Conservation (phyloP, 1,140 invertebrate genomes). For the Zophobas morio region DNA sequence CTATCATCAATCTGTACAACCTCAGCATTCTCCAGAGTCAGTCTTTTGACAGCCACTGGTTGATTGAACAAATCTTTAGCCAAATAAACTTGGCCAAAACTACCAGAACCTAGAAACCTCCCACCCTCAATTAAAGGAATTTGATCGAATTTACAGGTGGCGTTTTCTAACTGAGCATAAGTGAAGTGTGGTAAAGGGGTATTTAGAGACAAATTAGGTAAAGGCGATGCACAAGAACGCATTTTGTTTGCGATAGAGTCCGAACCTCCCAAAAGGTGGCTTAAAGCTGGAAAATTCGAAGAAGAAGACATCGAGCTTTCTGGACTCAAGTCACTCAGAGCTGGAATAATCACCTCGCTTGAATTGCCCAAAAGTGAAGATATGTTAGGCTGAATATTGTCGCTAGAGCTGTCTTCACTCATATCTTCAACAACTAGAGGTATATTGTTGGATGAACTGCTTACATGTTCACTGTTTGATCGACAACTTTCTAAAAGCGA, state of each 20-base stretch:
- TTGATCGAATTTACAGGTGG: slow-evolving; percentile 66
- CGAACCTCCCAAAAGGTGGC: slow-evolving; percentile 11
- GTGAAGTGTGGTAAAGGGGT: slow-evolving; percentile 66
- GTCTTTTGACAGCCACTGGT: slow-evolving; percentile 76
- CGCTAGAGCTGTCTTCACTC: too few relatives aligned
- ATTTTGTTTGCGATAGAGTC: slow-evolving; percentile 24
- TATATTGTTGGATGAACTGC: not conserved
- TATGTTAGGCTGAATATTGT: slow-evolving; percentile 8
- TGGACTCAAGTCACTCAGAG: slow-evolving; percentile 30
- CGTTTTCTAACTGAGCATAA: slow-evolving; percentile 67
- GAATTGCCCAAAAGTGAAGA: slow-evolving; percentile 24
- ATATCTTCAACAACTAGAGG: not conserved
- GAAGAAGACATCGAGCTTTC: not conserved
- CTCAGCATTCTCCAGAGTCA: slow-evolving; percentile 67
- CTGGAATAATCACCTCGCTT: slow-evolving; percentile 22
- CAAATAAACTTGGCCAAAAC: slow-evolving; percentile 80
- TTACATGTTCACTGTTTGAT: not conserved
- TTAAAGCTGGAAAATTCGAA: slow-evolving; percentile 47
- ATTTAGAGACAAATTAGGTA: slow-evolving; percentile 62
- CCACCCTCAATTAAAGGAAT: slow-evolving; percentile 57
- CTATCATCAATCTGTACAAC: slow-evolving; percentile 66
- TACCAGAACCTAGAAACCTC: slow-evolving; percentile 76
- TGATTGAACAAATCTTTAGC: slow-evolving; percentile 68
- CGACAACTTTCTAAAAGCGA: not conserved
- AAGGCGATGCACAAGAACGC: slow-evolving; percentile 57